Base-by-base conservation (phyloP, 2,888 invertebrate genomes). In the Drosophila monieri region DNA sequence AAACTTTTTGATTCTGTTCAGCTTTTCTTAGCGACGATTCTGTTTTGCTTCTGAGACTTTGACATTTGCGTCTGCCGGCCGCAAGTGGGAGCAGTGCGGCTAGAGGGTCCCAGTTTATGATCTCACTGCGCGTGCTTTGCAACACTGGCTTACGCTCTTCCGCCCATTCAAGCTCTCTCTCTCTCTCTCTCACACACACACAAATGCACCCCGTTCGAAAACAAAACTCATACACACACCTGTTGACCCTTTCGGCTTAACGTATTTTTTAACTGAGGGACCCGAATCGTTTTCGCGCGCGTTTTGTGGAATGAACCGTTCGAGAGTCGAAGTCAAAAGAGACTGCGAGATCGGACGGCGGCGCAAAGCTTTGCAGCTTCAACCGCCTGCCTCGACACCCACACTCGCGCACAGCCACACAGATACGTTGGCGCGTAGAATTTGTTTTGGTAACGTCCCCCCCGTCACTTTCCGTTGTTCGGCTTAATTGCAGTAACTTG, bases 361-460 rank as follows among this genome's bases (percentile, higher is more conserved):
- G 6, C 41, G 64, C 68, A 61, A 56, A 57, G 57, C 57, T 44
- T 12, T 46, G 61, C 12, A 69, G 46, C 71, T 66, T 74, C 77
- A 89, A 88, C 84, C 77, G 88, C 89, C 89, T 86, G 85, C 88
- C 86, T 77, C 85, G 86, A 51, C 51, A 53, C 56, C 39, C 65
- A 49, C 69, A 68, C 57, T 8, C 23, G 15, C 41, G 56, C 41
- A 58, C 21, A 12, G 6, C 44, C 32, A 39, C 62, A 48, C 51
- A 14, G 54, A 27, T 43, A 44, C 32, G 27, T 53, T 65, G 66
- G 66, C 65, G 53, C 67, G 52, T 47, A 47, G 53, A 46, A 44
- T 69, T 73, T 52, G 66, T 71, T 64, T 69, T 69, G 65, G 64
- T 61, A 52, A 49, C 67, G 43, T 12, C 46, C 35, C 43, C 32